Conservation (phyloP, 2,888 invertebrate species). For the Auanema freiburgensis region DNA sequence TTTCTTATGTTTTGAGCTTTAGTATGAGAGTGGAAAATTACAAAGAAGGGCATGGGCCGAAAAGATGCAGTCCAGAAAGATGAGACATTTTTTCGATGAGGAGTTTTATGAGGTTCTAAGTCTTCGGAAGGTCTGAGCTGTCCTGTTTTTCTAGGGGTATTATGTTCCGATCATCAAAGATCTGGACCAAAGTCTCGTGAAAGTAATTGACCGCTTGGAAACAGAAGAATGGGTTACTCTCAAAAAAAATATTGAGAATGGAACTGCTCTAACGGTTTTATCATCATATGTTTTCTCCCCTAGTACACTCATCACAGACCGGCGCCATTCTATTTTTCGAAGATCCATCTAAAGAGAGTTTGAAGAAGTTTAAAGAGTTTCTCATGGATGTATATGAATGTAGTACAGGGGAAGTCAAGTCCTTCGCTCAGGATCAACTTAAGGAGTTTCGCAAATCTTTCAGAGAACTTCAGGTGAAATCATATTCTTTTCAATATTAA, state of each 20-base stretch:
- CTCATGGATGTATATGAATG: slow-evolving; percentile 57
- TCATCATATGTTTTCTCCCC: background rate
- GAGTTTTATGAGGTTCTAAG: slow-evolving; percentile 57
- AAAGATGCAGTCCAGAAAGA: slow-evolving; percentile 62
- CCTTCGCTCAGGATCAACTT: slow-evolving; percentile 44
- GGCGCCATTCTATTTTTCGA: slow-evolving; percentile 60
- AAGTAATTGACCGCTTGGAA: slow-evolving; percentile 50
- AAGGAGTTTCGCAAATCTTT: slow-evolving; percentile 35
- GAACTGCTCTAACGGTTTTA: slow-evolving; percentile 34
- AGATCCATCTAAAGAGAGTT: slow-evolving; percentile 34
- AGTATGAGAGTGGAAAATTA: slow-evolving; percentile 55
- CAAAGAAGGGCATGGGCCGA: slow-evolving; percentile 60
- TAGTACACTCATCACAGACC: slow-evolving; percentile 33
- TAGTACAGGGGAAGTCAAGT: slow-evolving; percentile 48
- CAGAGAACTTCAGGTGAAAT: slow-evolving; percentile 18
- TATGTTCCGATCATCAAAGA: slow-evolving; percentile 56
- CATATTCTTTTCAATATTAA: background rate
- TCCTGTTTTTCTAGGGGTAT: slow-evolving; percentile 45
- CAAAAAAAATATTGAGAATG: slow-evolving; percentile 30
- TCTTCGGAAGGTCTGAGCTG: background rate
- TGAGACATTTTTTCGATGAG: slow-evolving; percentile 62
- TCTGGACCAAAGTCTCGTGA: slow-evolving; percentile 54
- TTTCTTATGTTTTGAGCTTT: slow-evolving; percentile 10
- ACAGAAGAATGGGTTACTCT: slow-evolving; percentile 40
- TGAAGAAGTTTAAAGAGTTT: slow-evolving; percentile 38